These are phyloP conservation scores for Nyctereutes procyonoides DNA, from an alignment of 2,113 vertebrate species.

Conservation along the genomic window DNA sequence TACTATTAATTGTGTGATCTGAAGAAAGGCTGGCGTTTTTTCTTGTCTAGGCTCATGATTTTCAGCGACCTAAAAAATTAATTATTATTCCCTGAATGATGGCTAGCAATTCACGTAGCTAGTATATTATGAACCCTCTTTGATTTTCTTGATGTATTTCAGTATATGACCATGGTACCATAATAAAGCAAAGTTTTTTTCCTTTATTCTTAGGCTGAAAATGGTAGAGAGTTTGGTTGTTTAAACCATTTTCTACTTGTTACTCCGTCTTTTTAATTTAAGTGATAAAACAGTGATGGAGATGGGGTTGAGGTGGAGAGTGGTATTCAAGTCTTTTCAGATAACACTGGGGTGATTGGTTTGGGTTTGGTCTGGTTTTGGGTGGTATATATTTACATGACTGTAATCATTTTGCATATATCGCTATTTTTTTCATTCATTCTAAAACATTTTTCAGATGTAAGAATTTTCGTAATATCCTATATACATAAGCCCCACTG, in stretches of 20 bases:
- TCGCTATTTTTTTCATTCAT: background rate
- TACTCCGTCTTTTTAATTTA: constrained; percentile 26
- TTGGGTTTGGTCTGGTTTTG: background rate
- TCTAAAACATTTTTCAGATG: constrained; percentile 12
- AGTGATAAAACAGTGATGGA: background rate
- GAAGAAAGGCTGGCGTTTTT: constrained; percentile 17
- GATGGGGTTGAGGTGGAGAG: background rate
- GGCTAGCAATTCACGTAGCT: background rate
- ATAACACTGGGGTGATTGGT: background rate
- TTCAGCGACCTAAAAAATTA: constrained; percentile 45
- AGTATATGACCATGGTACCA: background rate
- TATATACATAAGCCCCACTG: background rate
- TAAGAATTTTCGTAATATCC: constrained; percentile 17
- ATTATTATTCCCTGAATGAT: background rate
- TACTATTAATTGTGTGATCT: background rate
- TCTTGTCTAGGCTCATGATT: background rate
- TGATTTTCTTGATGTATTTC: constrained; percentile 19
- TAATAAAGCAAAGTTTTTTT: constrained; percentile 25
- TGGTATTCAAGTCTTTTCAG: background rate
- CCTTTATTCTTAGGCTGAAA: background rate
- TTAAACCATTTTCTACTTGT: constrained; percentile 40
- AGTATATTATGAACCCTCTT: background rate
- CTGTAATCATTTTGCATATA: constrained; percentile 9
- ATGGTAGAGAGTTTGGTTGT: background rate
- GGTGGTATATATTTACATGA: background rate